Base-by-base conservation (phyloP, 2,888 invertebrate genomes). In the Diarsia dahlii region DNA sequence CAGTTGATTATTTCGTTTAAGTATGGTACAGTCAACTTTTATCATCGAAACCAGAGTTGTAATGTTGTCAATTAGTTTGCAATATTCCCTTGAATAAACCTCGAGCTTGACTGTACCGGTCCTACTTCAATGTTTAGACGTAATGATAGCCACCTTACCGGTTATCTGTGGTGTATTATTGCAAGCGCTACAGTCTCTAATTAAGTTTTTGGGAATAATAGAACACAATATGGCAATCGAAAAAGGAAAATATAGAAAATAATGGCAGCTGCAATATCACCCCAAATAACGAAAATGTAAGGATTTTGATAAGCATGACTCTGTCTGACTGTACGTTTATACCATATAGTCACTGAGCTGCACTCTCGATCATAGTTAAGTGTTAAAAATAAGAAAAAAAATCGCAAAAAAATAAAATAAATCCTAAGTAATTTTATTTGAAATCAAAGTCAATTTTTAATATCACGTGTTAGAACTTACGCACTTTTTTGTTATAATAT, bases 401-500 rank as follows among this genome's bases (percentile, higher is more conserved):
- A 67, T 13, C 58, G 4, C 50, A 56, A 82, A 82, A 81, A 56
- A 66, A 18, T 1, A 46, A 34, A 46, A 34, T 70, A 72, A 82
- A 81, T 77, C 15, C 2, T 76, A 76, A 70, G 66, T 85, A 63
- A 82, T 71, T 71, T 82, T 69, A 68, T 85, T 72, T 71, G 23
- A 71, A 73, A 73, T 50, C 52, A 71, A 69, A 71, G 71, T 85
- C 46, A 74, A 71, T 83, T 83, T 82, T 48, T 45, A 60, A 72
- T 82, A 72, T 78, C 80, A 80, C 76, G 71, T 76, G 84, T 78
- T 85, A 74, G 23, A 54, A 71, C n/a, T 71, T 48, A 72, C 71
- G 76, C 79, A 83, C 86, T 73, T 74, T 60, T 74, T 69, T 71
- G 69, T 82, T 85, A 34, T 18, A 58, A 69, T 39, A 66, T 52